Evolutionary conservation across 2,113 vertebrate genomes (phyloP), one percentile per base, ranked within the genome.

Genomic region (Stegastes partitus): DNA sequence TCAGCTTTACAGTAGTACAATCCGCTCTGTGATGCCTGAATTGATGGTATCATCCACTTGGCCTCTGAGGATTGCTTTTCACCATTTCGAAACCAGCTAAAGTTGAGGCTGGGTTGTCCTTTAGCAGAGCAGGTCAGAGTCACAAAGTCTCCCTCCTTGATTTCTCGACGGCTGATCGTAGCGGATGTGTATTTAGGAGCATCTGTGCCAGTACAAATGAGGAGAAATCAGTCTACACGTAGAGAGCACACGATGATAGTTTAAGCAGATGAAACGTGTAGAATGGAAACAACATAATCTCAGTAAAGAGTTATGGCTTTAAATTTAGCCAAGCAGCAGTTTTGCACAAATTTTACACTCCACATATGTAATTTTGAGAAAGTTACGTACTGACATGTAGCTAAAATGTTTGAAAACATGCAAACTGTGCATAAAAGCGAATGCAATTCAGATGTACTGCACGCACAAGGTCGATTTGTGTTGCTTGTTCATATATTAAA

Each of bases 101-200:
- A 75, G 0, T 5, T 54, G 5, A 71, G 73, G 0, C 7, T 0
- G 3, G 91, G 90, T 3, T 1, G 7, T 18, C 87, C 91, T 56
- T 73, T 90, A 22, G 82, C 75, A 15, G 69, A 65, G 53, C 93
- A 94, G 0, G 1, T 79, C 6, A 94, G 56, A 42, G 3, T 86
- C 19, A 93, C 69, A 21, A 1, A 0, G 1, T 45, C 1, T 31
- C 67, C 49, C 59, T 92, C 82, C 11, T 16, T 74, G 3, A 90
- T 18, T 0, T 0, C 0, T 0, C 0, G 0, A 11, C 18, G 0
- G 18, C 9, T 75, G 2, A 14, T 23, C 2, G 0, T 0, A 11
- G 51, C 2, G 0, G 0, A 0, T 8, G 23, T 26, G 0, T 80
- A 0, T 81, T 23, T 91, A 3, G 93, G 93, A 67, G 47, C 54